Conservation (phyloP, 2,888 invertebrate genomes). For the Marasmarcha lunaedactyla region DNA sequence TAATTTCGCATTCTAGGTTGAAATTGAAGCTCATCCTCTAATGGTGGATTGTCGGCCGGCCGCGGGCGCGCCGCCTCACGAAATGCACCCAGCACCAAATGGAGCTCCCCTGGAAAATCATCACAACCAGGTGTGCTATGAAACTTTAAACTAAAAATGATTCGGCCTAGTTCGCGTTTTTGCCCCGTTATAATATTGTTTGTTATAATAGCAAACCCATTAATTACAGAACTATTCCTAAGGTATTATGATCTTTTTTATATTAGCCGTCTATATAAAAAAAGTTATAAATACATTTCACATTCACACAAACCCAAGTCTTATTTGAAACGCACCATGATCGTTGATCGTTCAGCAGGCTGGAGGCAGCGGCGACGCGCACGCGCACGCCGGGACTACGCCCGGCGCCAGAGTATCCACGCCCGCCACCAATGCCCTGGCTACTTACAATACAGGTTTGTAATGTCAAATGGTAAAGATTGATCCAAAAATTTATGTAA, state of each 20-base stretch:
- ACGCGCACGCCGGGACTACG: constrained; percentile 24
- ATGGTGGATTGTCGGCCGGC: constrained; percentile 61
- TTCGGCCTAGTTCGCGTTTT: not conserved
- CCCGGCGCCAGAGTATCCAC: constrained; percentile 40
- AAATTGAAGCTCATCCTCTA: constrained; percentile 50
- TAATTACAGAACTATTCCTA: too few species aligned
- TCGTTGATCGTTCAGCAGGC: too few species aligned
- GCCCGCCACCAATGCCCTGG: constrained; percentile 32
- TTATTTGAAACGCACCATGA: too few species aligned
- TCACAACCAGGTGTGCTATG: constrained; percentile 31
- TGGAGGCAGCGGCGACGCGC: constrained; percentile 32
- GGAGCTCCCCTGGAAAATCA: constrained; percentile 31
- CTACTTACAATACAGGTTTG: constrained; percentile 33
- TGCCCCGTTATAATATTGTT: too few species aligned
- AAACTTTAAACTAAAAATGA: too few species aligned
- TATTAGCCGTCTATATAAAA: too few species aligned
- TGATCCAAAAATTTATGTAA: not conserved
- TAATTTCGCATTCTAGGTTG: too few species aligned
- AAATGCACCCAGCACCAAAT: constrained; percentile 30
- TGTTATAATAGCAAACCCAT: too few species aligned
- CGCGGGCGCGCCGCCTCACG: constrained; percentile 46
- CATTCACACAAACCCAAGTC: too few species aligned
- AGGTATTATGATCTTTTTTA: too few species aligned
- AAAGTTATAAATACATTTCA: too few species aligned
- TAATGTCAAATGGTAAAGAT: constrained; percentile 1